phyloP scores from a whole-genome alignment of 2,888 invertebrate species.

The Drepanosiphum platanoidis region DNA sequence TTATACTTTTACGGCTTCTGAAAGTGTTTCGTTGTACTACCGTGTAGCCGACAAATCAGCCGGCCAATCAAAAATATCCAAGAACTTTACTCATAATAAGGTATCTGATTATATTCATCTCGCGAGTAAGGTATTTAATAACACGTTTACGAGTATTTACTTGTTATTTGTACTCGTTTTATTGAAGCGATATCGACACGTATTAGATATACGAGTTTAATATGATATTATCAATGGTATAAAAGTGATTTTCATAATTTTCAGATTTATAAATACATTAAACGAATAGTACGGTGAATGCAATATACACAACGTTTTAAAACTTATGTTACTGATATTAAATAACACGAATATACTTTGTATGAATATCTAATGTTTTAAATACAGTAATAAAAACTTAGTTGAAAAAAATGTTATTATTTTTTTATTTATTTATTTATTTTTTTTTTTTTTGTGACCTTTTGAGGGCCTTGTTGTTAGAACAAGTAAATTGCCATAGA shows the following conservation, averaged over 20 bases:
- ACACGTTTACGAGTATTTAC: too few relatives aligned
- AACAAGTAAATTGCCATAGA: slow-evolving; percentile 42
- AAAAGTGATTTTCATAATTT: not conserved
- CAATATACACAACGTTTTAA: not conserved
- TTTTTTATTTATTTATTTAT: not conserved
- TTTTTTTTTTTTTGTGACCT: not conserved
- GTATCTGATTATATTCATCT: too few relatives aligned
- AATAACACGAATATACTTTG: slow-evolving; percentile 19
- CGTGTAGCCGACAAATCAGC: too few relatives aligned
- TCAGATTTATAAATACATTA: not conserved
- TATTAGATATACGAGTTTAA: too few relatives aligned
- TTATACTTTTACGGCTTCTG: too few relatives aligned
- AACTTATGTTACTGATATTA: not conserved
- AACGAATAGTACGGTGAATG: not conserved
- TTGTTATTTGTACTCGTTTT: too few relatives aligned
- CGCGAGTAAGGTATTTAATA: too few relatives aligned
- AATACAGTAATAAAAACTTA: slow-evolving; percentile 13
- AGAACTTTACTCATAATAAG: too few relatives aligned
- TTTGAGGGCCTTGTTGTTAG: slow-evolving; percentile 4
- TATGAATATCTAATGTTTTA: slow-evolving; percentile 25
- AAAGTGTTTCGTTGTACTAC: too few relatives aligned
- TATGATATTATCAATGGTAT: too few relatives aligned
- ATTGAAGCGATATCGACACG: too few relatives aligned
- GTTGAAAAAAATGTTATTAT: not conserved
- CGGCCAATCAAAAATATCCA: too few relatives aligned